Evolutionary conservation across 2,888 invertebrate species (phyloP), one percentile per base, ranked within the genome.

Genomic region (Apoderus coryli): DNA sequence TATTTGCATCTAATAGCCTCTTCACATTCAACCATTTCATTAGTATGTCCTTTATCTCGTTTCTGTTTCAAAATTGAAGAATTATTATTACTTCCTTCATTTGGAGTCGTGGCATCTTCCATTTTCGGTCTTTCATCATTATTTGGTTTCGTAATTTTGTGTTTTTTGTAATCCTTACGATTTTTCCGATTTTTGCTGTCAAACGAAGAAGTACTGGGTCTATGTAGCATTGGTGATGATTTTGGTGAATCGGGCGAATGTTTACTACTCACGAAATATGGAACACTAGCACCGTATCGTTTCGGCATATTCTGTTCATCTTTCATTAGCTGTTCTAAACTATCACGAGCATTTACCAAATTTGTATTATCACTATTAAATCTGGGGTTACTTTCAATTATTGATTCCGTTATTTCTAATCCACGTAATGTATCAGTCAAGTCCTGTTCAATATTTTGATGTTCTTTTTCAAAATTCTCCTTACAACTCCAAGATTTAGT

Each of bases 101-200:
- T 22, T 9, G 41, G 37, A 16, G 37, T 40, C 4, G 36, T 32
- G 5, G 28, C 33, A 15, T 32, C 27, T 22, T 41, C 42, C 25
- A 39, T 39, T 31, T 37, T 41, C 2, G 39, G 40, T 23, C 30
- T 27, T 16, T 42, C 37, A 7, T 24, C 14, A 10, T 25, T 30
- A 14, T 37, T 35, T 4, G 23, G 16, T 19, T 12, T 33, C 23
- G 36, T 41, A 15, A 36, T 39, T 33, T 40, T 40, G n/a, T n/a
- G n/a, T 25, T 32, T 39, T 41, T 53, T 53, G 22, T 39, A 42
- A 22, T 54, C 52, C 36, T 54, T 53, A 27, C 40, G 35, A 35
- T 43, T 49, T 35, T 51, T 53, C 32, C 50, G 43, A 4, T 44
- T 42, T 7, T 48, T 39, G 36, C 50, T 51, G 29, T 52, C 52